Base-by-base conservation (phyloP, 2,888 invertebrate genomes). In the Cheilosia scutellata region DNA sequence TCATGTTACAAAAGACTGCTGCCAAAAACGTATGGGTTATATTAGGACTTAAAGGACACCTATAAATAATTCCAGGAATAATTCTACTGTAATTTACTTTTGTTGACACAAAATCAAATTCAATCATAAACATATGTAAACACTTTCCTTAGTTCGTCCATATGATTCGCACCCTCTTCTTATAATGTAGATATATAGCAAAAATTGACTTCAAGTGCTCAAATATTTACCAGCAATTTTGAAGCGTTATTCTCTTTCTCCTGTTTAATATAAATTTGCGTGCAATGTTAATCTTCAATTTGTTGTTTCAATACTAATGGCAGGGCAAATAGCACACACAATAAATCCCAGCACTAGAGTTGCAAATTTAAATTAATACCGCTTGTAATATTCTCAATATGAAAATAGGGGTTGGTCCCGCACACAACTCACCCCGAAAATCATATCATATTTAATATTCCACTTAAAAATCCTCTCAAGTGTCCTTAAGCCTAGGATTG, bases 371-470 rank as follows among this genome's bases (percentile, higher is more conserved):
- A 78, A 78, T 82, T 72, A 72, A 82, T 78, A 82, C 60, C 60
- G 66, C 66, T 65, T 72, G 66, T 78, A 47, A 82, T 77, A 82
- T 31, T 58, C 33, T 65, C 51, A 44, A 71, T 70, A 53, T 51
- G 20, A 20, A 13, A 25, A 29, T 47, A 68, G 68, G 77, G 71
- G 77, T 60, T 53, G 71, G 53, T 16, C 9, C 42, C 31, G 27
- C 33, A 42, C 9, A 29, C n/a, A 33, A 37, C 66, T 57, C 58
- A 58, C 60, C 71, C 71, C 66, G 40, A 57, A 63, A 71, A 65
- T 66, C 44, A 78, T 66, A 72, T 82, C 77, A 78, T 82, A 82
- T 82, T 82, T 82, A 78, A 82, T 82, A 82, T 82, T 82, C 82
- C 72, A 82, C 82, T 82, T 82, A 82, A 82, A 82, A 82, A 72